phyloP scores from a whole-genome alignment of 53 echinoderm and acorn worm genomes.

The Hippasteria phrygiana region DNA sequence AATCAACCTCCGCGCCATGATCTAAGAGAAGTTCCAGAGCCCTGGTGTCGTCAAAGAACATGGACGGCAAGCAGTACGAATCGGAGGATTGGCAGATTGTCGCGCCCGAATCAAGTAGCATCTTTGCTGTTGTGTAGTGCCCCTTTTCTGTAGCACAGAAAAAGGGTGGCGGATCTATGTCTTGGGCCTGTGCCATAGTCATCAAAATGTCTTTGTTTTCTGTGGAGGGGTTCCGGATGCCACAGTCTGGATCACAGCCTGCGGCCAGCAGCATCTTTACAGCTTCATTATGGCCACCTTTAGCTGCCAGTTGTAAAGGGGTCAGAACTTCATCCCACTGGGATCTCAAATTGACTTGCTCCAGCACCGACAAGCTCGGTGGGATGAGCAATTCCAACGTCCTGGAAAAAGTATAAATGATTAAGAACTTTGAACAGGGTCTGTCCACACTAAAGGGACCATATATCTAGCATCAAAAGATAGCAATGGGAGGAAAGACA shows the following conservation, averaged over 20 bases:
- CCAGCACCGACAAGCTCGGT: not conserved
- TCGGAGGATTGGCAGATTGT: constrained; percentile 6
- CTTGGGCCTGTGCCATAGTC: not conserved
- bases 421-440: no score
- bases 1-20: constrained; percentile 54
- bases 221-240: constrained; percentile 58
- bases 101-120: constrained; percentile 42
- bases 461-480: no score
- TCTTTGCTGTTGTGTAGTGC: constrained; percentile 15
- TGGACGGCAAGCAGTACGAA: constrained; percentile 53
- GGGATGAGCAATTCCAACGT: constrained; percentile 72
- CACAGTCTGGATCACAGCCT: constrained; percentile 82
- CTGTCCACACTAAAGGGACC: no score
- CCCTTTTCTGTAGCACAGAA: constrained; percentile 27
- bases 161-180: constrained; percentile 25
- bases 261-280: constrained; percentile 75
- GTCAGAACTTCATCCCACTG: constrained; percentile 34
- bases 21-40: constrained; percentile 52
- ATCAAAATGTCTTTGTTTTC: not conserved
- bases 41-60: not conserved
- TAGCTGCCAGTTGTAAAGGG: constrained; percentile 84
- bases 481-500: no score
- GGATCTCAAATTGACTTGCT: not conserved
- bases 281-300: constrained; percentile 72
- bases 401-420: constrained; percentile 49